Base-by-base conservation (phyloP, 2,888 invertebrate genomes). In the Lochmaea capreae region DNA sequence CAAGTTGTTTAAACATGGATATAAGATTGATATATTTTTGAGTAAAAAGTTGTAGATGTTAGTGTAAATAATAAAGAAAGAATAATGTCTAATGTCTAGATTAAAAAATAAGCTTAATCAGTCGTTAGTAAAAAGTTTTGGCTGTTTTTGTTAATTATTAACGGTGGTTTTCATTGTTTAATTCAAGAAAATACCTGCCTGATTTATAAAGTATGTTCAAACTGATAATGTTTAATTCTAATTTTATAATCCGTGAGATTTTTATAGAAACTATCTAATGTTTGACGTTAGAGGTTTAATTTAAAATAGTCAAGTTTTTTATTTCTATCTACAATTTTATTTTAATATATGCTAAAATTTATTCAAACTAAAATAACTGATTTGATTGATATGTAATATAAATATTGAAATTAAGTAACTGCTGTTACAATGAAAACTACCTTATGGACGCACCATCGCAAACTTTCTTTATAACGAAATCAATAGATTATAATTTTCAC, bases 1-100 rank as follows among this genome's bases (percentile, higher is more conserved):
- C 54, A 43, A 65, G 66, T 43, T 74, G 66, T 65, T 67, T 74
- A 74, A 70, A 66, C 61, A 33, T 71, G 59, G 59, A 63, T 26
- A 57, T 57, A 67, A 69, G 61, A 73, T 54, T 61, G 49, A 66
- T 61, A 74, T 74, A 74, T 74, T 74, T 74, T 74, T 74, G 58
- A 62, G 72, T 66, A 71, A 68, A 65, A 65, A 16, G 14, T 49
- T 74, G 67, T 74, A 74, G 74, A 71, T 67, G 42, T 67, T 67
- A 74, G 67, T 74, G 74, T 74, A 71, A 63, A 74, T 74, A 73
- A 18, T 16, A 63, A 59, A 22, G 63, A 65, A 49, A 65, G 11
- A 22, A 49, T 65, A 14, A 57, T 3, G 6, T 33, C 33, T 33
- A 49, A 58, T 58, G n/a, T 63, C 12, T 63, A 59, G 39, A 52